Conservation (phyloP, 2,888 invertebrate species). For the Meliscaeva auricollis region DNA sequence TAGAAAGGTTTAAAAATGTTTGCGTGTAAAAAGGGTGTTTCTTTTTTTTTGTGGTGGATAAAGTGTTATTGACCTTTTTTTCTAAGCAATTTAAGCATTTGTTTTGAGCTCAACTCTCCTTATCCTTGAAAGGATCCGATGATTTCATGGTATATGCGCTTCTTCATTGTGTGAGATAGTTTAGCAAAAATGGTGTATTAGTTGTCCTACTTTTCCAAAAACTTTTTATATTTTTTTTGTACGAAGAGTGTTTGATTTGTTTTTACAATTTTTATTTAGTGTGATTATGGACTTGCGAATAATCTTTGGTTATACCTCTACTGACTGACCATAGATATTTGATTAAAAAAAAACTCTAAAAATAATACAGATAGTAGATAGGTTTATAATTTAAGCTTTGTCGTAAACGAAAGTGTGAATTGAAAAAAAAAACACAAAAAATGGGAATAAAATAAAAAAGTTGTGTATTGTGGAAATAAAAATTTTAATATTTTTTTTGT, state of each 20-base stretch:
- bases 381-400: constrained; percentile 7
- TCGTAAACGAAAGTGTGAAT: constrained; percentile 34
- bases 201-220: constrained; percentile 53
- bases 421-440: constrained; percentile 23
- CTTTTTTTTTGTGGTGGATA: constrained; percentile 15
- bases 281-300: constrained; percentile 63
- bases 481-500: constrained; percentile 13
- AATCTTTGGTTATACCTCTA: constrained; percentile 44
- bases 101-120: neutral
- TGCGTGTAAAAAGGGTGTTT: constrained; percentile 15
- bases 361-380: constrained; percentile 15
- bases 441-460: constrained; percentile 11
- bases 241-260: constrained; percentile 16
- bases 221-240: constrained; percentile 16
- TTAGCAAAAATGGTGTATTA: constrained; percentile 33
- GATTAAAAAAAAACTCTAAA: constrained; percentile 20
- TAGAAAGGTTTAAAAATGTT: constrained; percentile 21
- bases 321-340: constrained; percentile 61
- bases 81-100: constrained; percentile 24
- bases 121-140: neutral
- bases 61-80: constrained; percentile 31
- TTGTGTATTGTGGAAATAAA: constrained; percentile 20
- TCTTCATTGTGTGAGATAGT: constrained; percentile 41
- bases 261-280: constrained; percentile 37
- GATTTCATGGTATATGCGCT: neutral